phyloP scores from a whole-genome alignment of 2,888 invertebrate genomes.

The Anarsia innoxiella region DNA sequence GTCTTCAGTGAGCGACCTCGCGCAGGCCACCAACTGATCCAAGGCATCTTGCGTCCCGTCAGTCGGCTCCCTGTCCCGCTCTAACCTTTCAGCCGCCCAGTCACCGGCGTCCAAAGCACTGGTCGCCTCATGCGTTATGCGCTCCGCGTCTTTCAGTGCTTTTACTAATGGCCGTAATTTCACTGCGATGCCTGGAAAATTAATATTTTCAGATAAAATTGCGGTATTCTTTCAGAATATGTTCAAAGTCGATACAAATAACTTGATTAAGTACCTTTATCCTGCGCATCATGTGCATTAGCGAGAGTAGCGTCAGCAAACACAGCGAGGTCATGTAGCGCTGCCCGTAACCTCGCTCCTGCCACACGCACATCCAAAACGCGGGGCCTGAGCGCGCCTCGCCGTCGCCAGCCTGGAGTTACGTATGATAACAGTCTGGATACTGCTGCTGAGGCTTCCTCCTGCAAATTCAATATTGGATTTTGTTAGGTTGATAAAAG shows the following conservation, averaged over 20 bases:
- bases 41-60: slow-evolving; percentile 85
- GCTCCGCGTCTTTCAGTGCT: slow-evolving; percentile 86
- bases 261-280: slow-evolving; percentile 75
- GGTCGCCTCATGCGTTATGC: slow-evolving; percentile 85
- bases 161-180: slow-evolving; percentile 87
- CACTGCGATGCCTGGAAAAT: slow-evolving; percentile 72
- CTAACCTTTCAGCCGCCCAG: slow-evolving; percentile 84
- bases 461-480: slow-evolving; percentile 38
- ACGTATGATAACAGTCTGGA: slow-evolving; percentile 83
- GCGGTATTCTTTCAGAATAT: too few species aligned
- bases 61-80: slow-evolving; percentile 64
- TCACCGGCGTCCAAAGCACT: slow-evolving; percentile 83
- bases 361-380: slow-evolving; percentile 90
- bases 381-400: slow-evolving; percentile 84
- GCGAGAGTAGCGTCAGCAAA: slow-evolving; percentile 92
- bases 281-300: slow-evolving; percentile 88
- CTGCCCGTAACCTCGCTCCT: slow-evolving; percentile 84
- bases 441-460: slow-evolving; percentile 88
- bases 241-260: too few species aligned
- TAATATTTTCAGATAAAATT: too few species aligned
- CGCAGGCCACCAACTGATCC: slow-evolving; percentile 91
- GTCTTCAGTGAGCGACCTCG: slow-evolving; percentile 90
- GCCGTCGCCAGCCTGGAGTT: slow-evolving; percentile 86
- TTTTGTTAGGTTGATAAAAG: too few species aligned
- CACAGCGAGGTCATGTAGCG: slow-evolving; percentile 89